Percentiles rank a stretch among this genome's conserved stretches.
phyloP scores from a whole-genome alignment of 2,888 invertebrate genomes.

The Cerceris ruficornis region DNA sequence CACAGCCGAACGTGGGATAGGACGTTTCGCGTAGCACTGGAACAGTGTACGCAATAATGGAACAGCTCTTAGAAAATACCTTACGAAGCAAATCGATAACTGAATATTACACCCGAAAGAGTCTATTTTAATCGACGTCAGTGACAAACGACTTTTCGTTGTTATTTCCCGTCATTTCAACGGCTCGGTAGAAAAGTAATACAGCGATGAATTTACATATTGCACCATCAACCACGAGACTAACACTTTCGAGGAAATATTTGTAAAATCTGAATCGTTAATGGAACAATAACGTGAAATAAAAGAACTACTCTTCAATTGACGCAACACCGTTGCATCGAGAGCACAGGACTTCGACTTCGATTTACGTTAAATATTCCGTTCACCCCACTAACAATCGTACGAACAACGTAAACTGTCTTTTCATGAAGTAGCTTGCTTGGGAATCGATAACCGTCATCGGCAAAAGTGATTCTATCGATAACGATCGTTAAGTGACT shows the following conservation, averaged over 20 bases:
- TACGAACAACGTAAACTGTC: constrained; percentile 3
- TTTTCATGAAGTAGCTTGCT: constrained; percentile 8
- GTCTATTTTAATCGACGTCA: constrained; percentile 44
- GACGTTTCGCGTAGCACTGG: constrained; percentile 4
- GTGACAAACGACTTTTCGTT: neutral
- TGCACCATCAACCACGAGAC: neutral
- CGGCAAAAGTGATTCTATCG: constrained; percentile 19
- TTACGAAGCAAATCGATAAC: constrained; percentile 43
- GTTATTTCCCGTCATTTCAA: too few species aligned
- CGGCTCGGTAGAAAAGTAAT: too few species aligned
- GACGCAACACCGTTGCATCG: neutral
- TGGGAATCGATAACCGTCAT: constrained; percentile 56
- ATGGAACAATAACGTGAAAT: neutral
- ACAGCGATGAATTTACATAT: neutral
- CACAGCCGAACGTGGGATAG: neutral
- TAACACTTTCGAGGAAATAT: neutral
- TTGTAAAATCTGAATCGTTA: neutral
- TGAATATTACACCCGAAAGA: constrained; percentile 39
- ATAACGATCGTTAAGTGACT: constrained; percentile 18
- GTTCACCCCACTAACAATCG: constrained; percentile 32
- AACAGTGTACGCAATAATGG: neutral
- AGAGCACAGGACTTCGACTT: neutral
- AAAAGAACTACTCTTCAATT: neutral
- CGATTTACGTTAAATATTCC: constrained; percentile 26
- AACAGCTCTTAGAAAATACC: constrained; percentile 28